Evolutionary conservation across 2,797 vertebrate genomes (phyloP), one percentile per base, ranked within the genome.

Genomic region (Podarcis siculus): DNA sequence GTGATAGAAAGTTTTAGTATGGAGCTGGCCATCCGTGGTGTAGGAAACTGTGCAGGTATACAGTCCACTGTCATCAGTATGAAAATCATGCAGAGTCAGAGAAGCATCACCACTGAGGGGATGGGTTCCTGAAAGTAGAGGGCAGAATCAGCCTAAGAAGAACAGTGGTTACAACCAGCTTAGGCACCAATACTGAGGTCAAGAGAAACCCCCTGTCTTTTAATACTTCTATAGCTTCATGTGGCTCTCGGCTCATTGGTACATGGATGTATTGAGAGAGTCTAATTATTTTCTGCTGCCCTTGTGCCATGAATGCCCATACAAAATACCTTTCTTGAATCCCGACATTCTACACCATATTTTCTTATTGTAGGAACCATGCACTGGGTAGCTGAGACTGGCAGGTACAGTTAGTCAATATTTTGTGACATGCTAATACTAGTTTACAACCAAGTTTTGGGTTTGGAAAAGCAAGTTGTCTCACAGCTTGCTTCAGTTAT

Each of bases 1-100:
- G 19, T 83, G 81, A 79, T 35, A 83, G 64, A 88, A 88, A 83
- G 30, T 71, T 32, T 39, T 58, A 67, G 61, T 39, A 39, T 78
- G 42, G 27, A 71, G 32, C 66, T 88, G 64, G 9, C 35, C 42
- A 69, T 78, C 73, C 42, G 58, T 76, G 1, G 32, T 39, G 35
- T 55, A 88, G 35, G 87, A 39, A 35, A 88, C 35, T 4, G 73
- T 71, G 37, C 87, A 88, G 17, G 3, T 1, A 32, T 88, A 88
- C 19, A 1, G 73, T 58, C 87, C 81, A 83, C 87, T 83, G 2
- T 83, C 73, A 45, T 88, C 81, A 83, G 73, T 9, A 69, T 6
- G 73, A 69, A 88, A 88, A 8, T 69, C 21, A 71, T 39, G 81
- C 39, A 88, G 12, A 78, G 66, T 88, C 64, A 88, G 42, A 32